Conservation (phyloP, 2,888 invertebrate genomes). For the Nemurella pictetii region DNA sequence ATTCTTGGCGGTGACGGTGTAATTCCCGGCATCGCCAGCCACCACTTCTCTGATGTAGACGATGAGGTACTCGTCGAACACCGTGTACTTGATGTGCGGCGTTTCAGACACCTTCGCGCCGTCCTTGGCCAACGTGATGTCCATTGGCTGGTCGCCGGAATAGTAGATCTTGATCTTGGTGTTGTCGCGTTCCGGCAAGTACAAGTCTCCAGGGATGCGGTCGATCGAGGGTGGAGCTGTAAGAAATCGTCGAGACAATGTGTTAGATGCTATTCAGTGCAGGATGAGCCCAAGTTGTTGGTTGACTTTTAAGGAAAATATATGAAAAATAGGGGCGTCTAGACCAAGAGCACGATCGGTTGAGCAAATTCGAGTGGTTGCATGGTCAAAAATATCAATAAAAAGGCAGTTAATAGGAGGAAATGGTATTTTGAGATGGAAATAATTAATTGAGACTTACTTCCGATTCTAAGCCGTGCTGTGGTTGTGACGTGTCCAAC, state of each 20-base stretch:
- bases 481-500: conserved; percentile 89
- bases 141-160: conserved; percentile 94
- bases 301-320: too few relatives aligned
- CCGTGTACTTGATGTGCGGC: conserved; percentile 80
- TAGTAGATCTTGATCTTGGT: conserved; percentile 97
- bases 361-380: too few relatives aligned
- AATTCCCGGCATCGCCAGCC: conserved; percentile 87
- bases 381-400: too few relatives aligned
- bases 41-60: conserved; percentile 91
- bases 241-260: too few relatives aligned
- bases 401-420: too few relatives aligned
- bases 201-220: conserved; percentile 85
- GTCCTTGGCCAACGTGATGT: conserved; percentile 81
- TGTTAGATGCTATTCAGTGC: too few relatives aligned
- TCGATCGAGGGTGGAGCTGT: conserved; percentile 89
- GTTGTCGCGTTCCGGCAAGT: conserved; percentile 92
- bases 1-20: conserved; percentile 85
- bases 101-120: conserved; percentile 77
- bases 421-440: too few relatives aligned
- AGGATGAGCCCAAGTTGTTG: too few relatives aligned
- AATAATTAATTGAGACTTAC: too few relatives aligned
- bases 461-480: conserved; percentile 86
- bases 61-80: conserved; percentile 96
- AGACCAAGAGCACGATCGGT: too few relatives aligned
- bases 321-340: too few relatives aligned